A percentile compares a stretch with the other conserved stretches of the same genome.
Conservation (phyloP, 2,888 invertebrate genomes). For the Amphipoea oculea region DNA sequence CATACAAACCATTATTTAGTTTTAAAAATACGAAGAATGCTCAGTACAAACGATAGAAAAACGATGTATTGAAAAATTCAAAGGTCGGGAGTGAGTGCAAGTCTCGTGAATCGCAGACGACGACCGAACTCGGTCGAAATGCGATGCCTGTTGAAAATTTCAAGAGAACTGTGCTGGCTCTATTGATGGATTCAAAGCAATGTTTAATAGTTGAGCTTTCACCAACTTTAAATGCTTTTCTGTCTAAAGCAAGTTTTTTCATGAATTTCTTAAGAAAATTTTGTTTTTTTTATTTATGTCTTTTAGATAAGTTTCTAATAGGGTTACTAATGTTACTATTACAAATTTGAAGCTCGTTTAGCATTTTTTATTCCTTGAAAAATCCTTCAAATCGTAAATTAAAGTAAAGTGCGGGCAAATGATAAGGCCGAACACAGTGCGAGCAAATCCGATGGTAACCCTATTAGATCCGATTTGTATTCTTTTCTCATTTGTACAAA, state of each 20-base stretch:
- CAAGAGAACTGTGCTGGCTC: conserved; percentile 5
- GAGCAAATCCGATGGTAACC: not conserved
- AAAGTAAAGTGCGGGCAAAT: too few species aligned
- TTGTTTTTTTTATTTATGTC: not conserved
- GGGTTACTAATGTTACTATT: not conserved
- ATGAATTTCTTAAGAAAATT: not conserved
- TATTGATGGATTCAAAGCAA: conserved; percentile 13
- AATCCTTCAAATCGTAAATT: not conserved
- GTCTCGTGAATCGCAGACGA: conserved; percentile 22
- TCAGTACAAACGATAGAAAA: not conserved
- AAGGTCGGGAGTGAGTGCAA: not conserved
- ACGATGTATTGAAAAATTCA: conserved; percentile 35
- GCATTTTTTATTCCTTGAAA: not conserved
- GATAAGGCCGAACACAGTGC: not conserved
- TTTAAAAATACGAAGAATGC: not conserved
- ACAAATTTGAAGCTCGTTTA: not conserved
- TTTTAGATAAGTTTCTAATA: too few species aligned
- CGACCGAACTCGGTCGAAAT: conserved; percentile 2
- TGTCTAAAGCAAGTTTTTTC: not conserved
- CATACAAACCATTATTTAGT: too few species aligned
- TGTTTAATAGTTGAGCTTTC: conserved; percentile 30
- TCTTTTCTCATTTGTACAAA: not conserved
- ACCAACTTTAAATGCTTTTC: conserved; percentile 28
- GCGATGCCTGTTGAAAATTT: conserved; percentile 33
- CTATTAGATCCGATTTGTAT: not conserved